Percentiles rank a stretch among this genome's conserved stretches.
phyloP scores from a whole-genome alignment of 1,140 invertebrate genomes.

The Rhyzopertha dominica region DNA sequence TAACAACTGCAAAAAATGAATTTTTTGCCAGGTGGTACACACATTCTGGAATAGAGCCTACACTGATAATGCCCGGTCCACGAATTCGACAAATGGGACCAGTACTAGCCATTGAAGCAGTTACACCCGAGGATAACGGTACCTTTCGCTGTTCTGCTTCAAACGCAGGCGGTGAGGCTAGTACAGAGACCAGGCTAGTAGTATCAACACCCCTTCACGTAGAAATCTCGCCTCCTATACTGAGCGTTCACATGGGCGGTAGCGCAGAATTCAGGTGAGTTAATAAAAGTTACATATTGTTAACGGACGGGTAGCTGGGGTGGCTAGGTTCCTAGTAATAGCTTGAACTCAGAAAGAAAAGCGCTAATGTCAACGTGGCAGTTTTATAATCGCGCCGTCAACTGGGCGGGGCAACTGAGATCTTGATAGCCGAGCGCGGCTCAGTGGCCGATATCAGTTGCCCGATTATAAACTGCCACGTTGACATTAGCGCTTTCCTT shows the following conservation, averaged over 20 bases:
- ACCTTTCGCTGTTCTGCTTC: conserved; percentile 63
- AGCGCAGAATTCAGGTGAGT: conserved; percentile 70
- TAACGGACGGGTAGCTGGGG: too few relatives aligned
- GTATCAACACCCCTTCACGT: conserved; percentile 66
- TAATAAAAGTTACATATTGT: conserved; percentile 46
- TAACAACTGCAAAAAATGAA: too few relatives aligned
- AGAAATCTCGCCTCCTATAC: conserved; percentile 61
- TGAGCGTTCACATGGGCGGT: conserved; percentile 73
- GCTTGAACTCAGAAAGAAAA: too few relatives aligned
- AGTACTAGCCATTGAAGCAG: conserved; percentile 66
- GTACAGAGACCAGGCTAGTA: conserved; percentile 60
- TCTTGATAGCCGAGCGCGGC: too few relatives aligned
- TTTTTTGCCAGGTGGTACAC: conserved; percentile 59
- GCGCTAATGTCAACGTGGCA: too few relatives aligned
- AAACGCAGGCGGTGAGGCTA: conserved; percentile 65
- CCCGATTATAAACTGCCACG: too few relatives aligned
- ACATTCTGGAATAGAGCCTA: conserved; percentile 58
- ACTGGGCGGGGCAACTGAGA: too few relatives aligned
- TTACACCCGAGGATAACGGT: conserved; percentile 62
- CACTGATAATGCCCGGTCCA: conserved; percentile 58
- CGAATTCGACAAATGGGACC: conserved; percentile 61
- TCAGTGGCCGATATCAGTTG: too few relatives aligned
- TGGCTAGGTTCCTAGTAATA: too few relatives aligned
- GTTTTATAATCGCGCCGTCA: too few relatives aligned
- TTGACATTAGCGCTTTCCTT: too few relatives aligned